Conservation (phyloP, 2,113 vertebrate species). For the Cyanistes caeruleus region DNA sequence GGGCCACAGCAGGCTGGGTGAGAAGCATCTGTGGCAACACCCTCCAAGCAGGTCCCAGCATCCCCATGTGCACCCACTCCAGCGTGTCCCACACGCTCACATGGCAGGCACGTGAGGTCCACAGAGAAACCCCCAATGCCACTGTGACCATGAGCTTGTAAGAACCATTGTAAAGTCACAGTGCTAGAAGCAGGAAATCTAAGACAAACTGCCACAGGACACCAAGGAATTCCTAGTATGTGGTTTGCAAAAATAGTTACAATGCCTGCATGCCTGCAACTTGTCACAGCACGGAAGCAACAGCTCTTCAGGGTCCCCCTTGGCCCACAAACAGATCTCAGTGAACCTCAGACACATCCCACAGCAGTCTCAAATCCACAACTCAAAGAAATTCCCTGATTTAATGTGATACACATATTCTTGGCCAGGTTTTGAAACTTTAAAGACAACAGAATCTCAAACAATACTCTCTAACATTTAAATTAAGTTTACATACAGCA, state of each 20-base stretch:
- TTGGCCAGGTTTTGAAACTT: not conserved
- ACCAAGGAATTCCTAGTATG: not conserved
- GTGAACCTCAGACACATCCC: not conserved
- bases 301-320: not conserved
- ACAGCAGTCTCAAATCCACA: not conserved
- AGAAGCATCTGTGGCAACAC: not conserved
- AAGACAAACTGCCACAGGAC: not conserved
- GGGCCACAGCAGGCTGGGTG: not conserved
- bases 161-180: not conserved
- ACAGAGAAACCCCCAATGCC: not conserved
- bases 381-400: not conserved
- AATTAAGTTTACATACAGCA: not conserved
- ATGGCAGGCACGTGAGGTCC: accelerated
- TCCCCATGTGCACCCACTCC: accelerated
- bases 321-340: not conserved
- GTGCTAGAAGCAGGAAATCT: not conserved
- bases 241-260: not conserved
- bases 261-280: not conserved
- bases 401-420: not conserved
- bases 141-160: accelerated
- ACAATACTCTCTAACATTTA: not conserved
- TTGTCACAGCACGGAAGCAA: not conserved
- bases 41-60: accelerated
- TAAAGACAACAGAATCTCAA: not conserved
- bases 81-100: accelerated